Percentiles rank a stretch among this genome's conserved stretches.
Evolutionary conservation across 35 echinoderm and acorn worm genomes (phyloP).

Genomic region (Heliocidaris tuberculata): DNA sequence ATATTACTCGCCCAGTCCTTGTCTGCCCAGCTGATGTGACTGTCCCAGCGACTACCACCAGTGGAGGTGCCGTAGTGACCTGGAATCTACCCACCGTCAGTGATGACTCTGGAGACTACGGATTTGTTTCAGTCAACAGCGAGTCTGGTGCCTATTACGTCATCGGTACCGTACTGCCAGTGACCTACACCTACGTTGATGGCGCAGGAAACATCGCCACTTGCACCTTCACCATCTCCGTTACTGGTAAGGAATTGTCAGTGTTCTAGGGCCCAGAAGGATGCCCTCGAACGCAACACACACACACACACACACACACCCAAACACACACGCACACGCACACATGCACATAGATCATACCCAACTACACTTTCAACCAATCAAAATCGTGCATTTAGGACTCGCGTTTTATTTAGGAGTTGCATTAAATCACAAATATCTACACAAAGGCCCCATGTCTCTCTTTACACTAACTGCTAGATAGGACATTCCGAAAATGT

Average conservation of each 20-base stretch:
- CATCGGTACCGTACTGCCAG: conserved; percentile 40
- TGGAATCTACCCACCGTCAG: conserved; percentile 80
- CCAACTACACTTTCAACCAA: too few species aligned
- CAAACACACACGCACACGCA: too few species aligned
- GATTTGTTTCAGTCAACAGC: conserved; percentile 33
- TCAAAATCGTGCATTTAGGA: too few species aligned
- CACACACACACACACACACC: neutral
- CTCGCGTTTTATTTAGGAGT: too few species aligned
- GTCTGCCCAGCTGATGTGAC: conserved; percentile 48
- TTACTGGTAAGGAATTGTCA: conserved; percentile 37
- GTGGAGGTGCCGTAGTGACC: conserved; percentile 32
- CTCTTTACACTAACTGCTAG: too few species aligned
- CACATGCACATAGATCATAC: neutral
- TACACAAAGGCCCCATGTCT: neutral
- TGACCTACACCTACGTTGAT: conserved; percentile 67
- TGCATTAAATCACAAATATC: neutral
- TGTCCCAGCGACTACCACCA: conserved; percentile 35
- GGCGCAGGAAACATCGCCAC: conserved; percentile 49
- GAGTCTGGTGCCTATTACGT: conserved; percentile 46
- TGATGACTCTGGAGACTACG: conserved; percentile 59
- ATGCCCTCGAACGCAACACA: too few species aligned
- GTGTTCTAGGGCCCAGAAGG: neutral
- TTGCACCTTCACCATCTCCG: conserved; percentile 56
- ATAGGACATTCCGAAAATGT: too few species aligned
- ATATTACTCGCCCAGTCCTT: conserved; percentile 60